A percentile compares a stretch with the other conserved stretches of the same genome.
Evolutionary conservation across 2,888 invertebrate species (phyloP).

Genomic region (Cerceris rybyensis): DNA sequence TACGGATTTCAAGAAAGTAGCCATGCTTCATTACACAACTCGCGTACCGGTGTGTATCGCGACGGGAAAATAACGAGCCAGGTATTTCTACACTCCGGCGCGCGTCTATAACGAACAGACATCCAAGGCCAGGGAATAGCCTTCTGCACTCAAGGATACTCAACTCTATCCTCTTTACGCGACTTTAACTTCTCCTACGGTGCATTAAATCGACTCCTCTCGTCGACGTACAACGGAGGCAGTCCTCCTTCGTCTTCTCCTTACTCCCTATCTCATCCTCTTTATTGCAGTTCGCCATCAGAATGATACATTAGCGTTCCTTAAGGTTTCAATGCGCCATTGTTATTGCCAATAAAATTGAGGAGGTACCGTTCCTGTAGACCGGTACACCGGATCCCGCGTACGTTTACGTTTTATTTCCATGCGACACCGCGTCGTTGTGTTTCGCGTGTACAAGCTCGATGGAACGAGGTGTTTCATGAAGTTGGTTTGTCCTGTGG

Average conservation of each 20-base stretch:
- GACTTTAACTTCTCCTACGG: constrained; percentile 54
- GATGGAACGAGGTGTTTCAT: not conserved
- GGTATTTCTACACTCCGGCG: constrained; percentile 51
- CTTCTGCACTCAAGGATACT: constrained; percentile 66
- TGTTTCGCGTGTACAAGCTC: not conserved
- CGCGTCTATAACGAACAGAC: constrained; percentile 57
- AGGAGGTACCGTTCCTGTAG: constrained; percentile 19
- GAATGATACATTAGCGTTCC: constrained; percentile 51
- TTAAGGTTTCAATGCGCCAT: constrained; percentile 45
- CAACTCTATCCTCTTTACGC: constrained; percentile 57
- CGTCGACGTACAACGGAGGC: constrained; percentile 11
- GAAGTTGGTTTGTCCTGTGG: too few species aligned
- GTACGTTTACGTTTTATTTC: not conserved
- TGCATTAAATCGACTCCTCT: constrained; percentile 52
- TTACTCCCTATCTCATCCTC: constrained; percentile 23
- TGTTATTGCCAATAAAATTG: constrained; percentile 50
- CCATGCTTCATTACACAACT: constrained; percentile 60
- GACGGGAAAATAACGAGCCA: constrained; percentile 61
- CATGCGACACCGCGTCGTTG: not conserved
- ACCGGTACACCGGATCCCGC: not conserved
- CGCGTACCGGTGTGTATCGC: constrained; percentile 26
- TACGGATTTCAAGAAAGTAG: constrained; percentile 20
- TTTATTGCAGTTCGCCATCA: constrained; percentile 48
- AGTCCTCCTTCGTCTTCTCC: constrained; percentile 9
- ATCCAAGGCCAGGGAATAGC: constrained; percentile 67